phyloP scores from a whole-genome alignment of 2,797 vertebrate genomes.

The Catharus ustulatus region DNA sequence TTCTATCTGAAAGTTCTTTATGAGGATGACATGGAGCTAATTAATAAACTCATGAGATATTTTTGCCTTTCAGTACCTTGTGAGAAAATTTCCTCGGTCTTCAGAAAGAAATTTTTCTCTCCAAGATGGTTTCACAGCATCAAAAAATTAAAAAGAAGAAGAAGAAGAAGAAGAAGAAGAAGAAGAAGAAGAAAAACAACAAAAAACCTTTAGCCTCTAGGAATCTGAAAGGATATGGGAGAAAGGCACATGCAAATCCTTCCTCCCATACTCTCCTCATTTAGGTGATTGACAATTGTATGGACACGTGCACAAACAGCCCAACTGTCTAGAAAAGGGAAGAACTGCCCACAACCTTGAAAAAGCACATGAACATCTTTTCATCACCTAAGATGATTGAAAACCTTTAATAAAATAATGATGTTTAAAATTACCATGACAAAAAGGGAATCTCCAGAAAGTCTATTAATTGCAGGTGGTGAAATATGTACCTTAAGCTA shows the following conservation, averaged over 20 bases:
- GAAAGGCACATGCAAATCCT: background rate
- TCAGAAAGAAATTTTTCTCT: background rate
- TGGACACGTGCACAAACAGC: background rate
- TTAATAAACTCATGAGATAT: background rate
- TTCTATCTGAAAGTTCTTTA: background rate
- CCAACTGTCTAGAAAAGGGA: background rate
- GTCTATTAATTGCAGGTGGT: background rate
- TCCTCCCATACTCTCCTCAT: background rate
- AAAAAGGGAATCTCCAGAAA: background rate
- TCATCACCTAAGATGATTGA: background rate
- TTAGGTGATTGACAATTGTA: background rate
- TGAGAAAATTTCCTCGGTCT: background rate
- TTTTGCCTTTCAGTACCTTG: background rate
- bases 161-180: no score
- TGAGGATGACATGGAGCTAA: background rate
- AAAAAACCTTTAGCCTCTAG: background rate
- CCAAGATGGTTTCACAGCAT: background rate
- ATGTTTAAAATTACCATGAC: background rate
- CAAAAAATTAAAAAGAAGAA: background rate
- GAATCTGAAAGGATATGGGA: background rate
- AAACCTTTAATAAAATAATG: background rate
- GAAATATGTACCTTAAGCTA: background rate
- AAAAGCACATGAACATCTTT: background rate
- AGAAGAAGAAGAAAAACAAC: accelerated
- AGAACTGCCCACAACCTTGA: background rate